These are phyloP conservation scores for Rhyzopertha dominica DNA, from an alignment of 1,140 invertebrate species.

Conservation along the genomic window DNA sequence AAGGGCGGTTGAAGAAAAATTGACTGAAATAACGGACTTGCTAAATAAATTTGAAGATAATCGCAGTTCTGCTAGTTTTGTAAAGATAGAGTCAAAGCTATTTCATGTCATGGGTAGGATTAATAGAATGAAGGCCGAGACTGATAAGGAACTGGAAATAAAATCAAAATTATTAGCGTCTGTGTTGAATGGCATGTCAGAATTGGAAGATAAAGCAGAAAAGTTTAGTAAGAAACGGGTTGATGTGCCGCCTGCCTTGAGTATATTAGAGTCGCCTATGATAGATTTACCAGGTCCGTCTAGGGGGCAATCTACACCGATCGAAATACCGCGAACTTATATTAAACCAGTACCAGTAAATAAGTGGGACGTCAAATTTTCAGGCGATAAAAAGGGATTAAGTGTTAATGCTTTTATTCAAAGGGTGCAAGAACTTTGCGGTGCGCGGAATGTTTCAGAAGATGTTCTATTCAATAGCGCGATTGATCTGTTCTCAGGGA, in stretches of 20 bases:
- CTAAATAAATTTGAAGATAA: neutral
- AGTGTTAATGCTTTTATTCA: slow-evolving; percentile 13
- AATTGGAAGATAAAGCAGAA: too few species aligned
- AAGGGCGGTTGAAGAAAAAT: neutral
- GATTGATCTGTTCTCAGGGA: slow-evolving; percentile 7
- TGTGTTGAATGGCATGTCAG: too few species aligned
- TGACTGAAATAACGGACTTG: neutral
- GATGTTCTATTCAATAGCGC: slow-evolving; percentile 3
- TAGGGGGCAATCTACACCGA: neutral
- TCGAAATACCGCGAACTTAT: neutral
- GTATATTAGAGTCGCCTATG: neutral
- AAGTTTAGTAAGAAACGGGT: too few species aligned
- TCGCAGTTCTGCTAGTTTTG: neutral
- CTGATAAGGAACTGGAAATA: too few species aligned
- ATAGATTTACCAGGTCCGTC: neutral
- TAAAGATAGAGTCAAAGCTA: too few species aligned
- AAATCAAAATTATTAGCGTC: too few species aligned
- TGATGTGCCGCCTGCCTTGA: too few species aligned
- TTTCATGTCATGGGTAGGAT: too few species aligned
- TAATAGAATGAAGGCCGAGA: too few species aligned
- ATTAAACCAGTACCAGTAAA: neutral
- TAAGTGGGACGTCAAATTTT: slow-evolving; percentile 12
- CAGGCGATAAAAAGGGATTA: slow-evolving; percentile 2
- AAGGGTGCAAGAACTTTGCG: slow-evolving; percentile 8
- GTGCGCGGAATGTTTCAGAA: slow-evolving; percentile 4